Conservation (phyloP, 2,113 vertebrate species). For the Macrotis lagotis region DNA sequence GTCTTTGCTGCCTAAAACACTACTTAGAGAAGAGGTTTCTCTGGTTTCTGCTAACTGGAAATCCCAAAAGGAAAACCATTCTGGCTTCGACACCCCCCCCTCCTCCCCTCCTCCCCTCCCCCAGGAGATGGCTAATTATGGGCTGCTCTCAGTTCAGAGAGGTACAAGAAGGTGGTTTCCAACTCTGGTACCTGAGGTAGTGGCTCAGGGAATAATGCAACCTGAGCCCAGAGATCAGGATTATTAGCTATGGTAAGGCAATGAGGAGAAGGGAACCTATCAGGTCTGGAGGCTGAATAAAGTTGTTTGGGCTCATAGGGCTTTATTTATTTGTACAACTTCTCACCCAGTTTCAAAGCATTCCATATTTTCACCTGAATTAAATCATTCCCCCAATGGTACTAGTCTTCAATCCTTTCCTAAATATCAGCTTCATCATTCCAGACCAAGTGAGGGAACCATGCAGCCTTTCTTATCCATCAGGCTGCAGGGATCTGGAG, state of each 20-base stretch:
- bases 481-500: neutral
- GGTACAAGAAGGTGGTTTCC: neutral
- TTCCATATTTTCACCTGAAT: slow-evolving; percentile 35
- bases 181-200: neutral
- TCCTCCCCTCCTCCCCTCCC: too few species aligned
- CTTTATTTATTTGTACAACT: neutral
- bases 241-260: neutral
- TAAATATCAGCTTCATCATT: slow-evolving; percentile 25
- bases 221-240: neutral
- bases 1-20: slow-evolving; percentile 19
- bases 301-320: slow-evolving; percentile 1
- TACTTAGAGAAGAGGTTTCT: neutral
- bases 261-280: slow-evolving; percentile 6
- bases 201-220: neutral
- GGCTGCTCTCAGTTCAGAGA: neutral
- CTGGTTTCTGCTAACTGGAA: slow-evolving; percentile 14
- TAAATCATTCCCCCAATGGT: slow-evolving; percentile 26
- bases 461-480: slow-evolving; percentile 24
- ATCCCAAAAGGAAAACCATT: neutral
- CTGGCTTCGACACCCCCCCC: neutral
- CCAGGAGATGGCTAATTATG: slow-evolving; percentile 8
- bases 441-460: neutral
- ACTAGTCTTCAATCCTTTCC: slow-evolving; percentile 34
- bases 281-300: neutral
- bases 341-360: neutral